Evolutionary conservation across 2,113 vertebrate genomes (phyloP).

Genomic region (Galemys pyrenaicus): DNA sequence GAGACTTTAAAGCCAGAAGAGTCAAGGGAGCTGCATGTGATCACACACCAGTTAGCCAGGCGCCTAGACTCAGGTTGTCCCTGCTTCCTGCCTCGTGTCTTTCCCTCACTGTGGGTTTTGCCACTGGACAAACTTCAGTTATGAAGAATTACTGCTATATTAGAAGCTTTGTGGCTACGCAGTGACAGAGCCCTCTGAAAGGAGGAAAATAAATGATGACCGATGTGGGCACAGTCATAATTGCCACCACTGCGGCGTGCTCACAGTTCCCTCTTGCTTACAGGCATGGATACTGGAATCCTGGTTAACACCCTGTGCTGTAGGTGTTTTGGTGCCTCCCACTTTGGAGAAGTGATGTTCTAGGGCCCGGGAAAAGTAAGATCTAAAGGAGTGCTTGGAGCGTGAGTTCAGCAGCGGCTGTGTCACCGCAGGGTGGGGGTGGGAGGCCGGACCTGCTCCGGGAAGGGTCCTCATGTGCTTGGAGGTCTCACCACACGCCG

Average conservation of each 20-base stretch:
- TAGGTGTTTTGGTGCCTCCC: background rate
- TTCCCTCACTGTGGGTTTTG: background rate
- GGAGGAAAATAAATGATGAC: background rate
- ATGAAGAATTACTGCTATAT: background rate
- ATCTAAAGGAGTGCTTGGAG: background rate
- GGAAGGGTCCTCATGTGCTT: background rate
- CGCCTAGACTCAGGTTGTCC: background rate
- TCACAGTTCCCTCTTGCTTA: background rate
- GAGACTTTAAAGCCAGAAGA: background rate
- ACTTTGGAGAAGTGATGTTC: background rate
- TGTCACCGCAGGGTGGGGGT: rapidly evolving
- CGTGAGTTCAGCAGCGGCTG: background rate
- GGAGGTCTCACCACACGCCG: no score
- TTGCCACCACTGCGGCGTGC: background rate
- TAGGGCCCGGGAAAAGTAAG: background rate
- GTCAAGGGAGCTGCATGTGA: rapidly evolving
- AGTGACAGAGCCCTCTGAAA: background rate
- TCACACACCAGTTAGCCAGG: background rate
- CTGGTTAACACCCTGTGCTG: background rate
- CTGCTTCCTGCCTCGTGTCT: background rate
- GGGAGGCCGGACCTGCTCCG: background rate
- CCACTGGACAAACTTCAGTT: background rate
- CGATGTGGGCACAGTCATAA: background rate
- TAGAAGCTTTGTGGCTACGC: background rate
- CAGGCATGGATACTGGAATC: background rate